Base-by-base conservation (phyloP, 2,888 invertebrate genomes). In the Chaitophorus viminalis region DNA sequence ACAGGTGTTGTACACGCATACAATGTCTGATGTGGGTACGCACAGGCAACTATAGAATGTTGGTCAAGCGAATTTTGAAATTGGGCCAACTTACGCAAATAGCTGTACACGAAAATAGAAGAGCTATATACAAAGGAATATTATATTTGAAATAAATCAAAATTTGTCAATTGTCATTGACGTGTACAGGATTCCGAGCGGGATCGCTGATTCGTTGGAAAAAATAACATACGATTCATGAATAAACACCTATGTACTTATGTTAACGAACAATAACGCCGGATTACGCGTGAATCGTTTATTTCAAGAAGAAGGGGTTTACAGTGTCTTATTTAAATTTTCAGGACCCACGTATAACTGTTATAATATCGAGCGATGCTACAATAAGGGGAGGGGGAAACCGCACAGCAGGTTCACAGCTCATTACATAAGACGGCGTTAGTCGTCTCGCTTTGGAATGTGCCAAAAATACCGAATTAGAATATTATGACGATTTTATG, bases 81-180 rank as follows among this genome's bases (percentile, higher is more conserved):
- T 74, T 31, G 60, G 72, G 78, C 86, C 86, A 87, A 86, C 68
- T 11, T 54, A 54, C 68, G 33, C 72, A 78, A 79, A 79, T 79
- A 79, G 79, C 52, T 25, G 31, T 36, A 72, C 36, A 87, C 79
- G 17, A 79, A 87, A 87, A 87, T 87, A 87, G 86, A 86, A 52
- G 70, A 85, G 83, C 75, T 29, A 31, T 60, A 54, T 0, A 70
- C 36, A 31, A 70, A 78, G 1, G n/a, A n/a, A 65, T 36, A 31
- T 5, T 6, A 3, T 65, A 29, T 4, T n/a, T 3, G 21, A 29
- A 52, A 65, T 11, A 39, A 79, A 65, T 79, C 39, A n/a, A 65
- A 79, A 21, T 8, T 9, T 74, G 25, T 74, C 17, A n/a, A 14
- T 79, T 36, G 25, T 65, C 17, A 9, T 36, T 14, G 29, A 39